A percentile compares a stretch with the other conserved stretches of the same genome.
Evolutionary conservation across 2,888 invertebrate genomes (phyloP).

Genomic region (Lordiphosa fenestrarum): DNA sequence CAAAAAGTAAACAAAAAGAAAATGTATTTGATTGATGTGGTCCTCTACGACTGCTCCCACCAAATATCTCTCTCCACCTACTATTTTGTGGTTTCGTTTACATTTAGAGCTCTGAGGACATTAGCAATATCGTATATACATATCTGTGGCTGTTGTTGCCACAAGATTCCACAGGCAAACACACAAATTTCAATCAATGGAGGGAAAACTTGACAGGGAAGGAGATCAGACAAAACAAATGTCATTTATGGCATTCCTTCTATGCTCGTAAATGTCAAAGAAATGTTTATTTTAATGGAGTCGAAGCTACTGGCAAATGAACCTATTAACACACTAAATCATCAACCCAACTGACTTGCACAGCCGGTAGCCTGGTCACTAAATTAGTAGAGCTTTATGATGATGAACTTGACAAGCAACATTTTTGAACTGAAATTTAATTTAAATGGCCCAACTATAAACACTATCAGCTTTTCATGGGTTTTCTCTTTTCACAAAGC

Average conservation of each 20-base stretch:
- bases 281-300: constrained; percentile 23
- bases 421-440: too few species aligned
- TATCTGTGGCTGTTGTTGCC: constrained; percentile 29
- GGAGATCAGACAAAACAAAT: constrained; percentile 12
- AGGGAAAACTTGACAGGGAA: constrained; percentile 25
- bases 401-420: too few species aligned
- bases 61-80: constrained; percentile 30
- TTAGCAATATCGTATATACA: constrained; percentile 32
- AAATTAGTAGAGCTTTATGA: too few species aligned
- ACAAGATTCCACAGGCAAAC: constrained; percentile 23
- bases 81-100: constrained; percentile 48
- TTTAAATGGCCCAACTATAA: too few species aligned
- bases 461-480: too few species aligned
- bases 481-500: constrained; percentile 21
- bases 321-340: constrained; percentile 41
- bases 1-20: constrained; percentile 54
- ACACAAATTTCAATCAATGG: constrained; percentile 31
- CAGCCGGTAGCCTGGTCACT: constrained; percentile 2
- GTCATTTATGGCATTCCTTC: constrained; percentile 23
- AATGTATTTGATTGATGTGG: constrained; percentile 62
- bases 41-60: background rate
- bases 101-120: constrained; percentile 40
- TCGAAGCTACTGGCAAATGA: constrained; percentile 19
- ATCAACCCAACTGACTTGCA: constrained; percentile 12
- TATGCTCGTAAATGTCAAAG: constrained; percentile 32